Evolutionary conservation across 1,140 invertebrate genomes (phyloP).

Genomic region (Marisa cornuarietis): DNA sequence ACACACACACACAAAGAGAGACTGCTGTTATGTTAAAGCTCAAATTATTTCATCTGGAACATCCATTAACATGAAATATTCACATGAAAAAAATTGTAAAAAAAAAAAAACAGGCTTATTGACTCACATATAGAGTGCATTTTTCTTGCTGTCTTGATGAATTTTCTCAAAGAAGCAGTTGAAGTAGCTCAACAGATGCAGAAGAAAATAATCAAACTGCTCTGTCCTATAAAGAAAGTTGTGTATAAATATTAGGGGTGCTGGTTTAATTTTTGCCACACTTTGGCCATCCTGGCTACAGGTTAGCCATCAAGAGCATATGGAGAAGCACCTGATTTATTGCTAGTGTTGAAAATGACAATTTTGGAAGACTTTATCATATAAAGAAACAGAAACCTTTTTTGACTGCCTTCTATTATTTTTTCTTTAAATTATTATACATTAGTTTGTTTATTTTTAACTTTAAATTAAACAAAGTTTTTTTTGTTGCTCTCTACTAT

Average conservation of each 20-base stretch:
- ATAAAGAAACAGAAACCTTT: neutral
- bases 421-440: neutral
- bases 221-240: constrained; percentile 47
- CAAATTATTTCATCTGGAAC: neutral
- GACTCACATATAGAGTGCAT: constrained; percentile 64
- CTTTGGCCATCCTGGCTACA: neutral
- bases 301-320: too few relatives aligned
- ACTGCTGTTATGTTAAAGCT: too few relatives aligned
- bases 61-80: neutral
- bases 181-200: constrained; percentile 61
- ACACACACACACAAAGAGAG: neutral
- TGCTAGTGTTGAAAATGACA: neutral
- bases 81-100: neutral
- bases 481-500: too few relatives aligned
- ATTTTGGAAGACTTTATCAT: neutral
- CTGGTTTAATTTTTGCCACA: too few relatives aligned
- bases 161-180: constrained; percentile 64
- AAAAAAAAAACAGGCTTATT: neutral
- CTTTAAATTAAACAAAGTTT: too few relatives aligned
- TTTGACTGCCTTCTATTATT: neutral
- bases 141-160: constrained; percentile 55
- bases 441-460: too few relatives aligned
- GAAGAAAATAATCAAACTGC: constrained; percentile 62
- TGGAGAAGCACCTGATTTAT: neutral
- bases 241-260: too few relatives aligned